A percentile compares a stretch with the other conserved stretches of the same genome.
Conservation (phyloP, 2,797 vertebrate species). For the Oryzias sinensis region DNA sequence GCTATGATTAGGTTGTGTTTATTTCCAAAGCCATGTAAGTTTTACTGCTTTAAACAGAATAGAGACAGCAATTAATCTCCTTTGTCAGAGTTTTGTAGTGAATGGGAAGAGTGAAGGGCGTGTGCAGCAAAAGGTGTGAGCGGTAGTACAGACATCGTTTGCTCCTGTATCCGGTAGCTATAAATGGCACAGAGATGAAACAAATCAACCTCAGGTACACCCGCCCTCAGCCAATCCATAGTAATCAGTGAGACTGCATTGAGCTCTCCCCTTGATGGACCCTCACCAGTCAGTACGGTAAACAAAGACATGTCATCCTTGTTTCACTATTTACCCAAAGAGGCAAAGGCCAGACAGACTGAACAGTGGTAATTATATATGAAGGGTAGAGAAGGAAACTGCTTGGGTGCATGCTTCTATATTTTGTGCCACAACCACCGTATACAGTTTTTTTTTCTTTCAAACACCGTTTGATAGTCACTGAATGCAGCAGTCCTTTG, state of each 20-base stretch:
- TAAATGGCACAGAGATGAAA: constrained; percentile 77
- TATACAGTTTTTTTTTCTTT: constrained; percentile 18
- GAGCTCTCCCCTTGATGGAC: constrained; percentile 70
- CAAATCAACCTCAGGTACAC: constrained; percentile 73
- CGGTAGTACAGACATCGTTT: constrained; percentile 53
- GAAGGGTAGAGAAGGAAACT: constrained; percentile 16
- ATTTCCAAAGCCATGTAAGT: constrained; percentile 22
- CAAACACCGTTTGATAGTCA: constrained; percentile 34
- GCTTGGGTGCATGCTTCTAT: constrained; percentile 8
- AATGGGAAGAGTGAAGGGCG: constrained; percentile 4
- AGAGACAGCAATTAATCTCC: constrained; percentile 1
- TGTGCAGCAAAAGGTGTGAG: constrained; percentile 13
- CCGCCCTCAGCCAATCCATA: constrained; percentile 71
- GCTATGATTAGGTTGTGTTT: constrained; percentile 10
- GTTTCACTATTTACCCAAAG: constrained; percentile 54
- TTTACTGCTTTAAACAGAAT: constrained; percentile 16
- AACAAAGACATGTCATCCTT: constrained; percentile 72
- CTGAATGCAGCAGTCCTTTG: constrained; percentile 32
- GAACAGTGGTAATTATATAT: constrained; percentile 50
- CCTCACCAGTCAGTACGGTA: constrained; percentile 71
- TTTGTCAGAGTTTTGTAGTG: constrained; percentile 7
- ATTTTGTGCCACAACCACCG: constrained; percentile 43
- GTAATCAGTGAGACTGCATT: constrained; percentile 76
- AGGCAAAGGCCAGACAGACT: constrained; percentile 44
- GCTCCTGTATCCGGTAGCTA: constrained; percentile 62